Conservation (phyloP, 2,888 invertebrate species). For the Apamea monoglypha region DNA sequence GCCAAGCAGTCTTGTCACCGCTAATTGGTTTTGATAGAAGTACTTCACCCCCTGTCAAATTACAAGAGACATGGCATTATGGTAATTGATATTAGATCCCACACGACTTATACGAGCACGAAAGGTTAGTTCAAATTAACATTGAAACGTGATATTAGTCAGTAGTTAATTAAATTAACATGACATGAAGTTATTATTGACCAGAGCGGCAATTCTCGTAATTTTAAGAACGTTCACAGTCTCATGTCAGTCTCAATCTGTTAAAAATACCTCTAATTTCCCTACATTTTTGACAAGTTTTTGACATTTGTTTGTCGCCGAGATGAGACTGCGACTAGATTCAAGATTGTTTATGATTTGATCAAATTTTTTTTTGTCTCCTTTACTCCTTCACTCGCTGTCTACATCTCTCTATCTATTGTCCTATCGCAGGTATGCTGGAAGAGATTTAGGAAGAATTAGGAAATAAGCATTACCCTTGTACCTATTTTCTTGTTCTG, state of each 20-base stretch:
- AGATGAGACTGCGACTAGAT: not conserved
- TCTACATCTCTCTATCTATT: too few species aligned
- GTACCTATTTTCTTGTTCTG: too few species aligned
- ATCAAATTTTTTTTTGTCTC: too few species aligned
- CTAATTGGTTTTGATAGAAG: conserved; percentile 33
- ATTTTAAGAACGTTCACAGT: not conserved
- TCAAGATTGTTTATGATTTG: too few species aligned
- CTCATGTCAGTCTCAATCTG: too few species aligned
- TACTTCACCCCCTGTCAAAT: conserved; percentile 9
- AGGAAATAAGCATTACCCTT: too few species aligned
- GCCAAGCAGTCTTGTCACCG: conserved; percentile 7
- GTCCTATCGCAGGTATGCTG: too few species aligned
- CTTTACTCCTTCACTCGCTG: too few species aligned
- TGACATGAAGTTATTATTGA: not conserved
- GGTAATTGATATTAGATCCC: conserved; percentile 27
- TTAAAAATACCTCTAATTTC: too few species aligned
- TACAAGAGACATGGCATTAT: conserved; percentile 23
- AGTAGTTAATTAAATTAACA: not conserved
- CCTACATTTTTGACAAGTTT: too few species aligned
- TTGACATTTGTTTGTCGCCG: not conserved
- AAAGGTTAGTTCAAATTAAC: conserved; percentile 19
- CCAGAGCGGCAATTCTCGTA: not conserved
- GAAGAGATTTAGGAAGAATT: too few species aligned
- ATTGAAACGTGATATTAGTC: not conserved
- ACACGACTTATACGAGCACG: not conserved